Evolutionary conservation across 2,888 invertebrate genomes (phyloP), one percentile per base, ranked within the genome.

Genomic region (Anoplius nigerrimus): DNA sequence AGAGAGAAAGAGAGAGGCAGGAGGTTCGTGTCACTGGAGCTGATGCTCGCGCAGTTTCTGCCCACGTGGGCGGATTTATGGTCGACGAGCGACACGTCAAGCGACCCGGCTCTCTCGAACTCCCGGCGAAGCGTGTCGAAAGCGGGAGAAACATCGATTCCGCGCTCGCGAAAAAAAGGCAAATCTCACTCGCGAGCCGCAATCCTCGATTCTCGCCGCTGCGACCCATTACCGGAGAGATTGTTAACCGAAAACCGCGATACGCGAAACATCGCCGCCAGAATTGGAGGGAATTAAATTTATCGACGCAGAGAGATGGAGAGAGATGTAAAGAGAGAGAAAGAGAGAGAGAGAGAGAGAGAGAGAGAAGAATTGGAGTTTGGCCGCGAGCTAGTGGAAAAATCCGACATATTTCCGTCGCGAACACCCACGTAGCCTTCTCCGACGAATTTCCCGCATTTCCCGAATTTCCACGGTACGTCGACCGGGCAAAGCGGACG

Each of bases 51-150:
- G 53, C 15, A 22, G 21, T 62, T 62, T 54, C 27, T 13, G 52
- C 45, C 16, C 46, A 48, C 52, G 53, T 22, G 53, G 53, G 53
- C 46, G 62, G 58, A 67, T 63, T 67, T 67, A 63, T 63, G 53
- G 53, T 18, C 48, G 16, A 48, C 48, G 48, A 18, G n/a, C 48
- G 8, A 48, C 48, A 18, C 16, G 48, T 48, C 48, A 18, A 48
- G n/a, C 48, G 3, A n/a, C 1, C 53, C n/a, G 15, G 15, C 1
- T 22, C 24, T 21, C 53, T 24, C 53, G 53, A 53, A 24, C 15
- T 20, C 22, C 21, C 21, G 22, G 11, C 34, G 34, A 34, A 34
- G 34, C 34, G 34, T 34, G 34, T 34, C 34, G 34, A 34, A 34
- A 34, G 11, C 4, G 13, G 6, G 13, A 3, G 18, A 18, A 34